A percentile compares a stretch with the other conserved stretches of the same genome.
Conservation (phyloP, 1,140 invertebrate species). For the Platyscapa corneri region DNA sequence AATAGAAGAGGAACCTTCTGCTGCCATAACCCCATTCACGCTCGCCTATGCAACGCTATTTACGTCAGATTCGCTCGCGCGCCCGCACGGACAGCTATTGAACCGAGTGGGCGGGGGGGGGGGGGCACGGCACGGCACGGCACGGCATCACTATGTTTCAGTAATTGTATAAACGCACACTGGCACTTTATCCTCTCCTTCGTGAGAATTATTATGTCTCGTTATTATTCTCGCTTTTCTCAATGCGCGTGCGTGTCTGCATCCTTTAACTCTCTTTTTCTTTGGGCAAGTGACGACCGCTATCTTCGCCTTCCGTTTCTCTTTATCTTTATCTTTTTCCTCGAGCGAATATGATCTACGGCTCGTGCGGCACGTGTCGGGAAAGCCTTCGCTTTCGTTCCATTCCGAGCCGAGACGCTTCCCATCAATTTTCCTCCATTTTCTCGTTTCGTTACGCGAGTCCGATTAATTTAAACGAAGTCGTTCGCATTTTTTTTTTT, state of each 20-base stretch:
- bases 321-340: background rate
- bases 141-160: constrained; percentile 2
- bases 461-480: background rate
- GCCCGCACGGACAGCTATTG: no score
- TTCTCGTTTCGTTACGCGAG: background rate
- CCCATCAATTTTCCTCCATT: background rate
- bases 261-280: background rate
- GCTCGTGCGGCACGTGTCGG: background rate
- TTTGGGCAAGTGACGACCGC: no score
- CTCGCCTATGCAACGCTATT: constrained; percentile 18
- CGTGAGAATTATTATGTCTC: constrained; percentile 51
- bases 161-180: constrained; percentile 55
- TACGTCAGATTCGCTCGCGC: no score
- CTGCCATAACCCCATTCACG: constrained; percentile 31
- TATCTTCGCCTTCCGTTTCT: background rate
- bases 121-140: background rate
- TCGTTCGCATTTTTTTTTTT: no score
- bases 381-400: background rate
- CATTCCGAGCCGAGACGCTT: background rate
- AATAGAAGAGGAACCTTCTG: constrained; percentile 7
- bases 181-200: constrained; percentile 19
- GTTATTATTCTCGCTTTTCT: constrained; percentile 43
- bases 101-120: background rate
- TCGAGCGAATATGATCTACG: background rate
- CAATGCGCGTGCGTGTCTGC: background rate